Percentiles rank a stretch among this genome's conserved stretches.
Evolutionary conservation across 2,888 invertebrate genomes (phyloP).

Genomic region (Caenorhabditis japonica): DNA sequence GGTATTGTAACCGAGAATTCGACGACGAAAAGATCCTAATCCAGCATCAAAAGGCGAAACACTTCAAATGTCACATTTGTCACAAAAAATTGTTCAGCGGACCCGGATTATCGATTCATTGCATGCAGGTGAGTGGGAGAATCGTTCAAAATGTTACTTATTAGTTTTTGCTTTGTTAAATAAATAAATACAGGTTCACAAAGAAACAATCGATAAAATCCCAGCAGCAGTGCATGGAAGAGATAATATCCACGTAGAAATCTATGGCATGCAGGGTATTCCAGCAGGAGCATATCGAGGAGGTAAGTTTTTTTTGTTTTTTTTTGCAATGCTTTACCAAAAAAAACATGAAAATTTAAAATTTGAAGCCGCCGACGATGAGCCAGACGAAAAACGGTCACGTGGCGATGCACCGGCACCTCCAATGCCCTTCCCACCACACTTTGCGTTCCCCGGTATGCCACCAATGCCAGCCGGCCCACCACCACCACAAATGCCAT

Average conservation of each 20-base stretch:
- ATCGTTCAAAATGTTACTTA: too few species aligned
- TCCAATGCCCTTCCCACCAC: constrained; percentile 52
- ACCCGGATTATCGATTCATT: constrained; percentile 97
- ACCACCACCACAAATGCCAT: constrained; percentile 35
- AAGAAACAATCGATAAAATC: constrained; percentile 99
- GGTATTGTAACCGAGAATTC: constrained; percentile 99
- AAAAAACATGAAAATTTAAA: too few species aligned
- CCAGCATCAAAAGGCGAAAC: constrained; percentile 99
- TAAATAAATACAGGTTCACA: constrained; percentile 86
- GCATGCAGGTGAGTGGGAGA: constrained; percentile 97
- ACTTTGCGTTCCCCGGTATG: constrained; percentile 45
- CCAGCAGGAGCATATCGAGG: constrained; percentile 83
- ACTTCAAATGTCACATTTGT: constrained; percentile 99
- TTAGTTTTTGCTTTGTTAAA: neutral
- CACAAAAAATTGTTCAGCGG: constrained; percentile 95
- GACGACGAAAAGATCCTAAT: constrained; percentile 99
- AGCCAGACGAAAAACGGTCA: neutral
- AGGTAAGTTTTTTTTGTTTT: constrained; percentile 20
- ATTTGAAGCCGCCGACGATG: neutral
- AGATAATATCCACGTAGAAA: constrained; percentile 98
- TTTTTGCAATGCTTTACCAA: constrained; percentile 4
- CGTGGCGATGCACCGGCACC: neutral
- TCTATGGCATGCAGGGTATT: constrained; percentile 99
- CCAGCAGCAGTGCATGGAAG: constrained; percentile 97
- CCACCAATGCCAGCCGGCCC: constrained; percentile 59